These are phyloP conservation scores for Agonopterix subpropinquella DNA, from an alignment of 2,888 invertebrate species.

Conservation along the genomic window DNA sequence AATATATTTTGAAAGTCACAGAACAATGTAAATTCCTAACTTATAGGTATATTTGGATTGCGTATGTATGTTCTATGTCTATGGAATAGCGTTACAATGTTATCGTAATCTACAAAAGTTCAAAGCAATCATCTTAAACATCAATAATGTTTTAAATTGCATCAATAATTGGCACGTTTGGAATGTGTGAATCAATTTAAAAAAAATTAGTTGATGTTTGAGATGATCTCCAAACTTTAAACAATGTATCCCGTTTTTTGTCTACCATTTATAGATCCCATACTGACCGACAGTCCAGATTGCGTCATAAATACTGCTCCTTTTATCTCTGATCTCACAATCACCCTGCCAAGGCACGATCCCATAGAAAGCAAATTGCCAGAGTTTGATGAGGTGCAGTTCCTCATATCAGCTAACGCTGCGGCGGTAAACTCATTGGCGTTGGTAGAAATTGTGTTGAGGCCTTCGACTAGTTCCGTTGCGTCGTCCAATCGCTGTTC, in stretches of 20 bases:
- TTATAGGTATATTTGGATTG: no score
- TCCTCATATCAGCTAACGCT: slow-evolving; percentile 41
- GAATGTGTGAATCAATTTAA: no score
- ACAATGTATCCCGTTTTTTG: background rate
- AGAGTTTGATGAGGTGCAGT: slow-evolving; percentile 33
- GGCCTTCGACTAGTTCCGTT: slow-evolving; percentile 26
- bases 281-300: slow-evolving; percentile 44
- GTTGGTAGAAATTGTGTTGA: slow-evolving; percentile 25
- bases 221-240: background rate
- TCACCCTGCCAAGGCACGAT: slow-evolving; percentile 43
- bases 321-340: slow-evolving; percentile 43
- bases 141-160: no score
- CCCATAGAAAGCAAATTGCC: slow-evolving; percentile 36
- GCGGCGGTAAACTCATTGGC: slow-evolving; percentile 32
- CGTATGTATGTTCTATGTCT: no score
- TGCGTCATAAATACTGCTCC: slow-evolving; percentile 35
- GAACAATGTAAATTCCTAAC: no score
- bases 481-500: slow-evolving; percentile 40
- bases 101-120: no score
- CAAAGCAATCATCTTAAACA: background rate
- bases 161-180: no score
- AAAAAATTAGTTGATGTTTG: no score
- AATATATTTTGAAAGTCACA: no score
- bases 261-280: background rate
- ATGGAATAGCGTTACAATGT: no score